These are phyloP conservation scores for Rhyacophila brunnea DNA, from an alignment of 1,140 invertebrate genomes.

Conservation along the genomic window DNA sequence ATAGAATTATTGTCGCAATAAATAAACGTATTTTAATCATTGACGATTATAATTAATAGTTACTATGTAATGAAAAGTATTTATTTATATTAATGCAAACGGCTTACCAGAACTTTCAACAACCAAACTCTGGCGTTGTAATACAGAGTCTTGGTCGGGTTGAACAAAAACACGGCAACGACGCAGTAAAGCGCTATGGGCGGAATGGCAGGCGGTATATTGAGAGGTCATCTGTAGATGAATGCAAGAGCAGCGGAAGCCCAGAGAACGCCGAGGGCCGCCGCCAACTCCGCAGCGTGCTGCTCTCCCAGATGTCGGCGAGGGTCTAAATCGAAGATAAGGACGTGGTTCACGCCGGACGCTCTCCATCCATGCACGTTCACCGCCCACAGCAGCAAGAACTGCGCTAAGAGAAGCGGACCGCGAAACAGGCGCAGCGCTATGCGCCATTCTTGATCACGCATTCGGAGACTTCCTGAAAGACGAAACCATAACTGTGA, in stretches of 20 bases:
- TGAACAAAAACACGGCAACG: conserved; percentile 87
- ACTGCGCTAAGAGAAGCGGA: conserved; percentile 88
- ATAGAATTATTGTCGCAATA: no score
- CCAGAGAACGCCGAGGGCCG: conserved; percentile 95
- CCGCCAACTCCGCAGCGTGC: conserved; percentile 93
- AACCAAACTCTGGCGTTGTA: conserved; percentile 88
- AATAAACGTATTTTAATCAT: no score
- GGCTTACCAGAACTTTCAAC: conserved; percentile 70
- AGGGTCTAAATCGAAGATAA: conserved; percentile 98
- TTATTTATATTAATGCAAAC: no score
- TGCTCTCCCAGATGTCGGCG: conserved; percentile 94
- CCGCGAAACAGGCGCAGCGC: conserved; percentile 88
- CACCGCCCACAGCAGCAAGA: conserved; percentile 93
- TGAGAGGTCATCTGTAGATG: conserved; percentile 75
- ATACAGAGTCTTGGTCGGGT: conserved; percentile 88
- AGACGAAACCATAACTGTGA: no score
- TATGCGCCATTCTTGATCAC: conserved; percentile 66
- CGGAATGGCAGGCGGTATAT: conserved; percentile 87
- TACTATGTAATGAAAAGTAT: no score
- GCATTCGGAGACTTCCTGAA: no score
- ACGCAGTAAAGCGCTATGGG: conserved; percentile 83
- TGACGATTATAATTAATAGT: no score
- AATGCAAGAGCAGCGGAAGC: conserved; percentile 79
- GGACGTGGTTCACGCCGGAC: conserved; percentile 97
- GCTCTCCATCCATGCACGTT: conserved; percentile 99